phyloP scores from a whole-genome alignment of 37 sponge, comb jelly and placozoan genomes.

The Geodia barretti region DNA sequence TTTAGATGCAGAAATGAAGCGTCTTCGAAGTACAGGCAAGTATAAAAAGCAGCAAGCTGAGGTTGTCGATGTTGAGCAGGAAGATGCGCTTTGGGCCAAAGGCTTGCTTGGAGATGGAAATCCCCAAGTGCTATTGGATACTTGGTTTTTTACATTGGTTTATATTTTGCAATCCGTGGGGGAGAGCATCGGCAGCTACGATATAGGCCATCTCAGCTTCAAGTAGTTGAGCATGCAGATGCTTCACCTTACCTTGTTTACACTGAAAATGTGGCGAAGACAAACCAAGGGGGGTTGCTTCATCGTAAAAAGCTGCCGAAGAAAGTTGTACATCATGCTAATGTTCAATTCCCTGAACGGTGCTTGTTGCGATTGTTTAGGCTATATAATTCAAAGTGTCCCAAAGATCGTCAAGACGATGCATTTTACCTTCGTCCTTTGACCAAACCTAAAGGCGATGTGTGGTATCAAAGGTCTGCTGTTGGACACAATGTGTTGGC shows the following conservation, averaged over 20 bases:
- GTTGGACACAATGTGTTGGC: slow-evolving; percentile 30
- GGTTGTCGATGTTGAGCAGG: neutral
- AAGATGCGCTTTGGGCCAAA: slow-evolving; percentile 12
- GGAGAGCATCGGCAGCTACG: neutral
- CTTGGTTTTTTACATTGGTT: neutral
- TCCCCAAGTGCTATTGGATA: neutral
- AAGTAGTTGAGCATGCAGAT: neutral
- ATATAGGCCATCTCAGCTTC: neutral
- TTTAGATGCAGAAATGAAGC: neutral
- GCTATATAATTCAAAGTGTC: slow-evolving; percentile 11
- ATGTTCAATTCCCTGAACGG: slow-evolving; percentile 6
- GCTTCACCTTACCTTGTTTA: slow-evolving; percentile 1
- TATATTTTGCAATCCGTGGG: slow-evolving; percentile 1
- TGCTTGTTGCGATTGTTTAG: slow-evolving; percentile 24
- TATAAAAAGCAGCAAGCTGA: slow-evolving; percentile 10
- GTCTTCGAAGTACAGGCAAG: neutral
- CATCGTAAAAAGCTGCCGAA: slow-evolving; percentile 7
- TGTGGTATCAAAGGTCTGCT: slow-evolving; percentile 26
- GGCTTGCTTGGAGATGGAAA: neutral
- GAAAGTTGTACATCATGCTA: slow-evolving; percentile 5
- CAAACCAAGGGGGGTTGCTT: slow-evolving; percentile 9
- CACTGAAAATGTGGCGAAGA: slow-evolving; percentile 21
- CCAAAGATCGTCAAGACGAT: too few species aligned
- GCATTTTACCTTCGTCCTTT: slow-evolving; percentile 36
- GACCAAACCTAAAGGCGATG: slow-evolving; percentile 19